phyloP scores from a whole-genome alignment of 2,797 vertebrate genomes.

The Esox lucius region DNA sequence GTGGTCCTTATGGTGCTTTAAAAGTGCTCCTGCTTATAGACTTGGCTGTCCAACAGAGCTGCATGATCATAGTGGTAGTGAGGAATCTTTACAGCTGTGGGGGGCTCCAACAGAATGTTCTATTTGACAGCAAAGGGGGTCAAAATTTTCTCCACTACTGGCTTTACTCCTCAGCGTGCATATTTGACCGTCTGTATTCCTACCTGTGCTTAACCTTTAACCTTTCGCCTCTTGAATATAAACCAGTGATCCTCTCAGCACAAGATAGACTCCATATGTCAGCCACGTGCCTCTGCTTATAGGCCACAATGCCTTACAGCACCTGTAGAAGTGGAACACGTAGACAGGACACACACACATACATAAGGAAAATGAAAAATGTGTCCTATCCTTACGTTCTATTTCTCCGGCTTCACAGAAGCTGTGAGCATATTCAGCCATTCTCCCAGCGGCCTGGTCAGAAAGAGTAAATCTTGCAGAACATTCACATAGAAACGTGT shows the following conservation, averaged over 20 bases:
- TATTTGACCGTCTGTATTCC: not conserved
- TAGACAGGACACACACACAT: slow-evolving; percentile 27
- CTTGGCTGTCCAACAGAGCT: slow-evolving; percentile 31
- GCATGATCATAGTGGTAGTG: slow-evolving; percentile 32
- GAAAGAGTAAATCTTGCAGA: not conserved
- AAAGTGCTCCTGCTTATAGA: slow-evolving; percentile 40
- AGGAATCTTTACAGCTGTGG: not conserved
- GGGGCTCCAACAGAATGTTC: not conserved
- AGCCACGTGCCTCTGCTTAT: slow-evolving; percentile 49
- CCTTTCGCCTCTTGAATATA: not conserved
- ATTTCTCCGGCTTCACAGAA: slow-evolving; percentile 45
- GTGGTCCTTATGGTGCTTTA: slow-evolving; percentile 38
- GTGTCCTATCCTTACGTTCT: slow-evolving; percentile 26
- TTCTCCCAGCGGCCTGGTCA: not conserved
- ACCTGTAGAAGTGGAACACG: slow-evolving; percentile 36
- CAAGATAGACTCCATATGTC: slow-evolving; percentile 8
- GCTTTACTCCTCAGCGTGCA: not conserved
- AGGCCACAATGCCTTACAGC: slow-evolving; percentile 43
- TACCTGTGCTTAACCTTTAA: not conserved
- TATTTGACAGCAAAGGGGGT: not conserved
- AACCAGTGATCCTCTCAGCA: not conserved
- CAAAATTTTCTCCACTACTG: not conserved
- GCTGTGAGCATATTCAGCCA: not conserved
- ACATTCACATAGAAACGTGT: not conserved
- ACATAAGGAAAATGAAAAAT: not conserved